Evolutionary conservation across 2,113 vertebrate species (phyloP), one percentile per base, ranked within the genome.

Genomic region (Elaphurus davidianus): DNA sequence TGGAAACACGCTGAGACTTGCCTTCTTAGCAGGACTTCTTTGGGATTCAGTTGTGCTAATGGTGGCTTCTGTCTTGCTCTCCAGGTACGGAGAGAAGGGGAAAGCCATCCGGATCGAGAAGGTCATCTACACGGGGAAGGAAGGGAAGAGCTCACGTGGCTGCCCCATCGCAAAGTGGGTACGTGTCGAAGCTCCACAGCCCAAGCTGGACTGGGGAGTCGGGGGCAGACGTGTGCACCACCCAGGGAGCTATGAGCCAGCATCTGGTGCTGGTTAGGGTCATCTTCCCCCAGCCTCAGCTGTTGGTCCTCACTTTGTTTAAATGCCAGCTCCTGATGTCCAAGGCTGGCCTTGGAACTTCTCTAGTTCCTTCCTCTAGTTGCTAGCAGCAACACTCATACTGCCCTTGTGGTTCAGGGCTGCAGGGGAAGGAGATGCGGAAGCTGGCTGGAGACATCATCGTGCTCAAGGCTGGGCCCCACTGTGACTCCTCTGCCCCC

Each of bases 91-190:
- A 4, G 99, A 99, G 98, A 99, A 99, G 97, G 99, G 99, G 30
- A 99, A 99, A 9, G 99, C 99, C 96, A 97, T 99, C 97, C 99
- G 99, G 81, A 99, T 99, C 1, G 99, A 99, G 98, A 99, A 99
- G 99, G 99, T 99, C 98, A 98, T 99, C 97, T 99, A 99, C 98
- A 99, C 99, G 0, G 99, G 99, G 76, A 99, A 99, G 98, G 99
- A 99, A 93, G 99, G 99, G 30, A 99, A 99, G 99, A 99, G 99
- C 98, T 99, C 99, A 27, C 99, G 99, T 14, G 99, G 99, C 98
- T 99, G 99, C 98, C 99, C 99, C 87, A 99, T 99, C 19, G 99
- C 99, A 60, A 99, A 99, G 98, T 99, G 99, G 99, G 99, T 99
- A 98, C 99, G 99, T 99, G 95, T 64, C 25, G 2, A 12, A 19